A percentile compares a stretch with the other conserved stretches of the same genome.
Evolutionary conservation across 2,888 invertebrate species (phyloP).

Genomic region (Athalia rosae): DNA sequence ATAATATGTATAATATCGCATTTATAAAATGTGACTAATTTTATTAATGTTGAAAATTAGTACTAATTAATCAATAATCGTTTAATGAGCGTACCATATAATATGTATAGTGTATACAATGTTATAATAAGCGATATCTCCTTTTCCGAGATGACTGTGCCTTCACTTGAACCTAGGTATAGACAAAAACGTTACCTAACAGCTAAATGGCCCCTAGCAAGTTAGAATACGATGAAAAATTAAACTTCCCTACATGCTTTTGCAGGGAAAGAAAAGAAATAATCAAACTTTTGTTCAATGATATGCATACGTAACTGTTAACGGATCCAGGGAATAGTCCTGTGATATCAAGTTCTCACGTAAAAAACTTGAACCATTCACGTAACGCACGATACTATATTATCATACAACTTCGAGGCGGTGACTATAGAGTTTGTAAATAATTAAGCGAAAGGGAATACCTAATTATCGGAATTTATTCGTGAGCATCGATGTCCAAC

Average conservation of each 20-base stretch:
- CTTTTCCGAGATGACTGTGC: constrained; percentile 39
- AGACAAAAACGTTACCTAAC: constrained; percentile 36
- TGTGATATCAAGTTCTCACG: background rate
- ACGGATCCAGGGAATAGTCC: background rate
- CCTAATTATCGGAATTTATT: constrained; percentile 4
- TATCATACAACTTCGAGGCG: constrained; percentile 24
- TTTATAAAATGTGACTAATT: constrained; percentile 49
- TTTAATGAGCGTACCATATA: constrained; percentile 41
- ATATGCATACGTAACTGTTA: constrained; percentile 31
- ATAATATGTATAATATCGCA: constrained; percentile 35
- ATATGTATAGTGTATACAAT: constrained; percentile 46
- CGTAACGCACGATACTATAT: constrained; percentile 3
- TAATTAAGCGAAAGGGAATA: constrained; percentile 7
- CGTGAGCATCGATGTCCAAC: background rate
- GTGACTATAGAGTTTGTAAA: constrained; percentile 8
- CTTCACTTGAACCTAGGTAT: constrained; percentile 41
- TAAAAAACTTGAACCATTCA: constrained; percentile 24
- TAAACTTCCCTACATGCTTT: constrained; percentile 25
- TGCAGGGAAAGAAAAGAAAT: background rate
- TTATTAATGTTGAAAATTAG: constrained; percentile 46
- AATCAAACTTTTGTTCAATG: constrained; percentile 31
- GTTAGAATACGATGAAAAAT: constrained; percentile 42
- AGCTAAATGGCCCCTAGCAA: constrained; percentile 48
- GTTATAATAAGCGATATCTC: constrained; percentile 42
- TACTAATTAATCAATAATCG: constrained; percentile 47